phyloP scores from a whole-genome alignment of 92 coral and sea anemone genomes.

The Nematostella vectensis region DNA sequence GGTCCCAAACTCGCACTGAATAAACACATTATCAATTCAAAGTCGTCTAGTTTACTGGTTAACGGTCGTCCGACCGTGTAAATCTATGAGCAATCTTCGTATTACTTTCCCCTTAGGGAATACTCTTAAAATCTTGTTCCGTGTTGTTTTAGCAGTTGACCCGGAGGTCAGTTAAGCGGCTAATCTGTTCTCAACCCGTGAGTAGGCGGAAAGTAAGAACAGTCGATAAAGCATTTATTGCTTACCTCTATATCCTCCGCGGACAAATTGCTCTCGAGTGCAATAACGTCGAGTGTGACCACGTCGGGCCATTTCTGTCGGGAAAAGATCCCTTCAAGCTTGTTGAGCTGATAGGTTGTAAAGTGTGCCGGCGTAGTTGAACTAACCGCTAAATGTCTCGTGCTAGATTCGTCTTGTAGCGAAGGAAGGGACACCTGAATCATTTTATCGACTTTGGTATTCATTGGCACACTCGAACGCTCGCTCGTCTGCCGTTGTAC shows the following conservation, averaged over 20 bases:
- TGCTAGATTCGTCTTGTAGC: conserved; percentile 13
- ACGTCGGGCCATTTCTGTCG: conserved; percentile 82
- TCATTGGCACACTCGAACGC: conserved; percentile 25
- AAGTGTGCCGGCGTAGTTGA: conserved; percentile 60
- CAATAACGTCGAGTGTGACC: conserved; percentile 52
- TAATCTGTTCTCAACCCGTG: too few relatives aligned
- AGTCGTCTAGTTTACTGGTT: too few relatives aligned
- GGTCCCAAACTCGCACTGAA: too few relatives aligned
- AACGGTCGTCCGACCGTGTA: too few relatives aligned
- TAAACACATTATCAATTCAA: too few relatives aligned
- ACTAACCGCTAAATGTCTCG: conserved; percentile 33
- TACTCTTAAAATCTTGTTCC: too few relatives aligned
- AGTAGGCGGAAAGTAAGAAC: too few relatives aligned
- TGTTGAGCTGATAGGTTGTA: conserved; percentile 64
- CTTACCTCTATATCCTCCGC: conserved; percentile 65
- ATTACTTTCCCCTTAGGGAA: too few relatives aligned
- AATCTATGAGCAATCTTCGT: too few relatives aligned
- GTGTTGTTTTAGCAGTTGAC: too few relatives aligned
- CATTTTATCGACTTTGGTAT: conserved; percentile 38
- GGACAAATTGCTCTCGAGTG: conserved; percentile 65
- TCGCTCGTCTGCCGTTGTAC: conserved; percentile 1
- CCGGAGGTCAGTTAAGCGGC: too few relatives aligned
- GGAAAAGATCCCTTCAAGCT: conserved; percentile 63
- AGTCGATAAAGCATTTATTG: too few relatives aligned
- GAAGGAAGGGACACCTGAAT: conserved; percentile 45